These are phyloP conservation scores for Serranus cabrilla DNA, from an alignment of 2,797 vertebrate genomes.

Conservation along the genomic window DNA sequence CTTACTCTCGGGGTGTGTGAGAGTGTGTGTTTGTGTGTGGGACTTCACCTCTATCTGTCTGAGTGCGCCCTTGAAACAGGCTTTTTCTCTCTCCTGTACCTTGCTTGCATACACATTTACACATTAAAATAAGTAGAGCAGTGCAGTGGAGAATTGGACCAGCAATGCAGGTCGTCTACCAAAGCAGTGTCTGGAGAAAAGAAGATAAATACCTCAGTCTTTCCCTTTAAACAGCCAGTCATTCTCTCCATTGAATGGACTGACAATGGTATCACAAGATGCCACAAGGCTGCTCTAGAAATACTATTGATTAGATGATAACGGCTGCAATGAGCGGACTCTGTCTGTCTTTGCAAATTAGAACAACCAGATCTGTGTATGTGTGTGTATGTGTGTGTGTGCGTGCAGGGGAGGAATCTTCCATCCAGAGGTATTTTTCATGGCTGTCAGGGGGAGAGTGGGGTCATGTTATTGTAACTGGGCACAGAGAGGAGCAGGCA, in stretches of 20 bases:
- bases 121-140: conserved; percentile 59
- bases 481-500: conserved; percentile 59
- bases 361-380: conserved; percentile 28
- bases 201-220: conserved; percentile 4
- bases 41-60: conserved; percentile 72
- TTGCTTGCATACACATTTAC: conserved; percentile 30
- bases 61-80: conserved; percentile 69
- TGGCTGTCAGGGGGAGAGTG: conserved; percentile 53
- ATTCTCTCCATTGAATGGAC: conserved; percentile 17
- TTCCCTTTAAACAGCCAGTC: conserved; percentile 2
- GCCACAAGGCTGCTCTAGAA: conserved; percentile 14
- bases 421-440: conserved; percentile 61
- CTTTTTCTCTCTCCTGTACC: conserved; percentile 30
- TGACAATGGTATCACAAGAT: conserved; percentile 34
- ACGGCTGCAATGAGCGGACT: conserved; percentile 8
- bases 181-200: conserved; percentile 16
- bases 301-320: conserved; percentile 42
- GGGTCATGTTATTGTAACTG: conserved; percentile 75
- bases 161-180: conserved; percentile 34
- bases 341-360: conserved; percentile 46
- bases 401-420: conserved; percentile 35
- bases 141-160: conserved; percentile 60
- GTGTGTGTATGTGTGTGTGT: conserved; percentile 7
- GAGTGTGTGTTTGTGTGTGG: conserved; percentile 42
- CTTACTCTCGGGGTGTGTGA: conserved; percentile 41